Evolutionary conservation across 2,888 invertebrate genomes (phyloP), one percentile per base, ranked within the genome.

Genomic region (Ctena decussata): DNA sequence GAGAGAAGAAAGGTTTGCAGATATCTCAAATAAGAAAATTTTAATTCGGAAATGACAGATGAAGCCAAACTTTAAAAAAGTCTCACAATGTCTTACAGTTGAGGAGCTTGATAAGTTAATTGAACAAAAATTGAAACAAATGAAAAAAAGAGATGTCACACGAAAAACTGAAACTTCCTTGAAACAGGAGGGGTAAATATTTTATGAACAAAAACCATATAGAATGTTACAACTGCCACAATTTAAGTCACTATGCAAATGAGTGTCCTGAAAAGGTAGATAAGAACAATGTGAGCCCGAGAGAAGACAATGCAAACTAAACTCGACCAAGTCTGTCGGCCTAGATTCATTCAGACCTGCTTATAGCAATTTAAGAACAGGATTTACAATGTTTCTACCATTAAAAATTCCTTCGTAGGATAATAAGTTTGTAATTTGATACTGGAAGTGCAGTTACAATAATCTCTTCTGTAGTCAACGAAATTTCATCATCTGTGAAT

Each of bases 281-380:
- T 18, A 53, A 53, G 15, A 6, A 6, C 8, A 53, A n/a, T 53
- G 32, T 30, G 30, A 69, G 27, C 27, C 18, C 6, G 27, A 69
- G 69, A 35, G 24, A 27, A 30, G 44, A 74, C n/a, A n/a, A 44
- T 72, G 71, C 15, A 83, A 85, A 85, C 85, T 83, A 83, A 65
- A 11, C 21, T 6, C 46, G 85, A 85, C 85, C 76, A 72, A 49
- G 53, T n/a, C 85, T 32, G 69, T 44, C 85, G 82, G 85, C 82
- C 85, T 71, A 30, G 79, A 49, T 24, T 80, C 75, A 72, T 82
- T 85, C 85, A 37, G 49, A 53, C n/a, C 39, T n/a, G 5, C 39
- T 49, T 39, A 1, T 69, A 30, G 27, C 15, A 69, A 18, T 32
- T 6, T 69, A 37, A 69, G 37, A 69, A 37, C 69, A 27, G 69